phyloP scores from a whole-genome alignment of 2,888 invertebrate genomes.

The Autographa gamma region DNA sequence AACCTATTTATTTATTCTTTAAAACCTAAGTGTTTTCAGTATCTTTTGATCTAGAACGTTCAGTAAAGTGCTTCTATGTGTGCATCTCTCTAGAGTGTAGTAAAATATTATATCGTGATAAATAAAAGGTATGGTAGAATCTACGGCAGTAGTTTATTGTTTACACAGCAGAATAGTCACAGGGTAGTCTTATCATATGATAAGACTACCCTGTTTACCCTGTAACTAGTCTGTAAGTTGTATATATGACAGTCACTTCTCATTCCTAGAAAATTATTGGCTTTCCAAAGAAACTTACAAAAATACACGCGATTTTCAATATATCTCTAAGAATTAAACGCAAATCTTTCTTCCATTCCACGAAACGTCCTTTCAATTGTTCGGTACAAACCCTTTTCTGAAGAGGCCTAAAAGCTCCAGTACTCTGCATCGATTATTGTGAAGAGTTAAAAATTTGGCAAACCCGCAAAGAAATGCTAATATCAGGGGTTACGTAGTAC shows the following conservation, averaged over 20 bases:
- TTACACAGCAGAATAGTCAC: neutral
- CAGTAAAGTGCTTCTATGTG: too few relatives aligned
- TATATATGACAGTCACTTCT: too few relatives aligned
- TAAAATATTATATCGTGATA: too few relatives aligned
- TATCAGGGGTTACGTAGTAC: constrained; percentile 19
- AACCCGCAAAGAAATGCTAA: constrained; percentile 18
- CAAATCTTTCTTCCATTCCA: constrained; percentile 2
- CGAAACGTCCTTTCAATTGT: constrained; percentile 16
- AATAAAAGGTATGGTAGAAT: too few relatives aligned
- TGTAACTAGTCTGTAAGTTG: too few relatives aligned
- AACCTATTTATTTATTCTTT: too few relatives aligned
- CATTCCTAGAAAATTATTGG: too few relatives aligned
- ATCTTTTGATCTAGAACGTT: too few relatives aligned
- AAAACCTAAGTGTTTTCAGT: too few relatives aligned
- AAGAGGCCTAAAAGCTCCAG: constrained; percentile 36
- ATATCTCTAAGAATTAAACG: neutral
- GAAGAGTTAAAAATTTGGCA: constrained; percentile 43
- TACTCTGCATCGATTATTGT: constrained; percentile 30
- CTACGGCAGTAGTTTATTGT: too few relatives aligned
- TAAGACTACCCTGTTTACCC: too few relatives aligned
- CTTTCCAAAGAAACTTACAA: neutral
- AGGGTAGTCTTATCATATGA: neutral
- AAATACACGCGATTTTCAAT: neutral
- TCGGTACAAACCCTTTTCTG: constrained; percentile 21
- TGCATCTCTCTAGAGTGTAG: too few relatives aligned